Evolutionary conservation across 2,888 invertebrate genomes (phyloP), one percentile per base, ranked within the genome.

Genomic region (Poecilus cupreus): DNA sequence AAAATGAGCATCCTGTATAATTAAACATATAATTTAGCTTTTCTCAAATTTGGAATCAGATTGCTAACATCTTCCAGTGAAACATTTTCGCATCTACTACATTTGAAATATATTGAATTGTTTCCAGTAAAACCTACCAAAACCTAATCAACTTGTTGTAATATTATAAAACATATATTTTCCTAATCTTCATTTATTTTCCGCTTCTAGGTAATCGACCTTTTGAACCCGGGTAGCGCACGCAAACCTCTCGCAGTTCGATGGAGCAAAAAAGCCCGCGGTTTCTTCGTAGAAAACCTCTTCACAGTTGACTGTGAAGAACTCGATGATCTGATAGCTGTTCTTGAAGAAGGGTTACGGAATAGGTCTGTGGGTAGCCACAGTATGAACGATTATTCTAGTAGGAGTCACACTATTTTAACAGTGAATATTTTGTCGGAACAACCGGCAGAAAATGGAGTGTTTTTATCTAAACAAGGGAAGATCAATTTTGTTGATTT

Each of bases 401-500:
- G 89, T 82, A 94, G 98, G 83, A 97, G 97, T 85, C 98, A 98
- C 90, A 96, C 96, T 3, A 92, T 97, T 83, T 92, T 98, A n/a
- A 96, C 96, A 18, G 95, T 98, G 76, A 94, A 96, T 86, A 96
- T 98, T 84, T 94, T 96, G 39, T 94, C 96, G 0, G 97, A 97
- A 87, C 92, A 94, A 86, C 94, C 95, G 87, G 94, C 95, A 26
- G 94, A 94, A 86, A 93, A 94, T 83, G 95, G 95, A 57, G 95
- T 97, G 57, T 96, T 96, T 85, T 94, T 97, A 85, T 96, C 97
- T 39, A 95, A 96, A 85, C 96, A 97, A 86, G 98, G 98, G 24
- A 98, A 98, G 90, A 94, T 98, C 79, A 97, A 97, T 90, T 97
- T 98, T 88, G 98, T 98, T 5, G 98, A 98, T 89, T 90, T 98